Evolutionary conservation across 2,797 vertebrate genomes (phyloP).

Genomic region (Chaunax sp.): DNA sequence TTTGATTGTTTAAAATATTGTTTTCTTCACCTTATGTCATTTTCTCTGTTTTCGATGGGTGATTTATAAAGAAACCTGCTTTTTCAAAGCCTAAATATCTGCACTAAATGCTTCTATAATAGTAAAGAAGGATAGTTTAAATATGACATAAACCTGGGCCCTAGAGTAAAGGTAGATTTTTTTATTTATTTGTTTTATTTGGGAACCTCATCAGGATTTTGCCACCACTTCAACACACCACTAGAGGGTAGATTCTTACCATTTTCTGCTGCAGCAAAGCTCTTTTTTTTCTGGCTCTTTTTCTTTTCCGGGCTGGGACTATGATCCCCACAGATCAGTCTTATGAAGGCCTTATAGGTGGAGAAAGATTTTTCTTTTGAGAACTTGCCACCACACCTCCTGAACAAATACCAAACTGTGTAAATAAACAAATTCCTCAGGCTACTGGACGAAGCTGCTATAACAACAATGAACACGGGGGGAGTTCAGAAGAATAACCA

Average conservation of each 20-base stretch:
- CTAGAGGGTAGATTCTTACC: conserved; percentile 55
- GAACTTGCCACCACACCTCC: conserved; percentile 47
- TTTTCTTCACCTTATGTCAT: too few species aligned
- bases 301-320: background rate
- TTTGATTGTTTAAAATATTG: too few species aligned
- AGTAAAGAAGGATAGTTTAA: too few species aligned
- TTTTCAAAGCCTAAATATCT: too few species aligned
- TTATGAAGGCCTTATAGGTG: conserved; percentile 18
- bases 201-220: background rate
- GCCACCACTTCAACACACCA: conserved; percentile 26
- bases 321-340: background rate
- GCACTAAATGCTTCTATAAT: too few species aligned
- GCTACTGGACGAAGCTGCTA: background rate
- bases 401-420: conserved; percentile 46
- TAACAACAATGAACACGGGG: background rate
- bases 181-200: too few species aligned
- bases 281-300: background rate
- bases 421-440: conserved; percentile 28
- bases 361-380: conserved; percentile 28
- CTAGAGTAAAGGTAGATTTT: too few species aligned
- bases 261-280: background rate
- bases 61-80: too few species aligned
- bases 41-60: too few species aligned
- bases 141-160: too few species aligned
- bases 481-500: background rate